Evolutionary conservation across 2,113 vertebrate genomes (phyloP), one percentile per base, ranked within the genome.

Genomic region (Tringa solitaria): DNA sequence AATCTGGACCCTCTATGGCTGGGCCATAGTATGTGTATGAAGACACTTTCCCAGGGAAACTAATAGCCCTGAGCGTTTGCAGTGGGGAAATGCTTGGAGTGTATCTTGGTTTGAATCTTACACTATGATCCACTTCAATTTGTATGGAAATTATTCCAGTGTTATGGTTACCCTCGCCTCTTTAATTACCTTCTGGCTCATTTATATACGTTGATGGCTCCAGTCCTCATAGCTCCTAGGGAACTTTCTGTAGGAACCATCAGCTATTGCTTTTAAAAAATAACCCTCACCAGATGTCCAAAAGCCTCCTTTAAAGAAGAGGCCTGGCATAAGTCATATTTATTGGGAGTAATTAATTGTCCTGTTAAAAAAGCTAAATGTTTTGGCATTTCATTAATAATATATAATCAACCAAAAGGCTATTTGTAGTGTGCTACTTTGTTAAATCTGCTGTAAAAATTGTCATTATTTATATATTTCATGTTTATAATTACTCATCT

Each of bases 351-450:
- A 94, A 96, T 96, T 91, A 92, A 94, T 84, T 93, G 93, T 87
- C 89, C 92, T 68, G 68, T 79, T 95, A 97, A 96, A 89, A 86
- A 51, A 43, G 10, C 59, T 79, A 50, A 76, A 85, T 93, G 77
- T 92, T 96, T 95, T 95, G 95, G 87, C 89, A 89, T 95, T 91
- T 91, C 81, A 91, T 92, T 93, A 96, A 92, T 91, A 95, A 72
- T 63, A 53, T 24, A 78, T 54, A 75, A 89, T 76, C 87, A 92
- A 73, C 73, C 92, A 77, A 59, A 39, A 63, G 84, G 77, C 63
- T 93, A 48, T 91, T 94, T 93, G 94, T 56, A 91, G 69, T 23
- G 57, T 73, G 91, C 82, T 94, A 63, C 78, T 96, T 86, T 94
- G 93, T 93, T 86, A 90, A 83, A 90, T 87, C 59, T 90, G 37